Evolutionary conservation across 1,140 invertebrate species (phyloP), one percentile per base, ranked within the genome.

Genomic region (Reticulitermes speratus): DNA sequence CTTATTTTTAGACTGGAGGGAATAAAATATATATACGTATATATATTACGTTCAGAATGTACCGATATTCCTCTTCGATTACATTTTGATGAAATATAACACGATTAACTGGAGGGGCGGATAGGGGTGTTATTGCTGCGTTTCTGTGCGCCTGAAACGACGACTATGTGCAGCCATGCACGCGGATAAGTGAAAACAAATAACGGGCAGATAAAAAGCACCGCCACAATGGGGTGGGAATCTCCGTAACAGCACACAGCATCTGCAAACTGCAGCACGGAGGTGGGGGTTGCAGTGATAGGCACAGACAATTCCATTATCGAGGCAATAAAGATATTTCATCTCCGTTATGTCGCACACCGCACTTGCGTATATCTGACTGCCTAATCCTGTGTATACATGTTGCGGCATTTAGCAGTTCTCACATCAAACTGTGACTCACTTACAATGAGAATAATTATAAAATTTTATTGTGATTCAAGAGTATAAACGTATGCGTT

Each of bases 251-350:
- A 55, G 52, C 19, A 55, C 52, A 55, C 52, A 55, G 16, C 5
- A 0, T 55, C 16, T 21, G 52, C 19, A 21, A 11, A 48, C 45
- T 48, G 45, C 45, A 48, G 45, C 45, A 48, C 45, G 52, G 14
- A 1, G 52, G 52, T 16, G 52, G 52, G 52, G 52, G 19, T 5
- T 55, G 52, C 8, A 16, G 65, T 75, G 65, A 75, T 30, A 75
- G n/a, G 25, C 25, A 30, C 65, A 30, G 25, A 75, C 65, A 75
- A 75, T 75, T 75, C 65, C 65, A 75, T 75, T 75, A 75, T 75
- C 65, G 25, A 75, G 65, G 65, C n/a, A 75, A 75, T 75, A 75
- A 75, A 75, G 65, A 75, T 75, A 75, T 75, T 75, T 75, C 65
- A 75, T 75, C 65, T 75, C 25, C 65, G 65, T 75, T 75, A 75